phyloP scores from a whole-genome alignment of 2,113 vertebrate genomes.

The Harpagus bidentatus region DNA sequence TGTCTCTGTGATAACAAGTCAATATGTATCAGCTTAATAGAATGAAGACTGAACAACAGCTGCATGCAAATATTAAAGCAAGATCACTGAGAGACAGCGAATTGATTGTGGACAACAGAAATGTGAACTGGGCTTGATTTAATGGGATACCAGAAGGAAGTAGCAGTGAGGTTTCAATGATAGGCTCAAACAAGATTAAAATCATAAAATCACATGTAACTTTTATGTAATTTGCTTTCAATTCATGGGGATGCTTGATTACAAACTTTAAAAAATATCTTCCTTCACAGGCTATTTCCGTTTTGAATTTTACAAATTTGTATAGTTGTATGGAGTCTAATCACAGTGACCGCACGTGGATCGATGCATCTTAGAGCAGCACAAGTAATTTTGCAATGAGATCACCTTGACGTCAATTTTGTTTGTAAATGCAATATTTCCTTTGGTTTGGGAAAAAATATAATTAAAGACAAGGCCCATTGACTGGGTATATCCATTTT shows the following conservation, averaged over 20 bases:
- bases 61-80: constrained; percentile 50
- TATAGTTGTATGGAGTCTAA: not conserved
- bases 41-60: constrained; percentile 57
- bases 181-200: not conserved
- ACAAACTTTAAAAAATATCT: not conserved
- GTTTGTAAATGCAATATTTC: constrained; percentile 44
- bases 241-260: not conserved
- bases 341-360: not conserved
- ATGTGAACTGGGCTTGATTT: constrained; percentile 21
- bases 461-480: not conserved
- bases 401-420: constrained; percentile 2
- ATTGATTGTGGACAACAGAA: constrained; percentile 3
- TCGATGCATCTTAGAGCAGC: not conserved
- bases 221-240: not conserved
- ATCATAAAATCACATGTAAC: not conserved
- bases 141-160: not conserved
- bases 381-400: constrained; percentile 19
- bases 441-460: constrained; percentile 3
- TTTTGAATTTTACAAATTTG: not conserved
- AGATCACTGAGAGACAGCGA: constrained; percentile 34
- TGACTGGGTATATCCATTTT: not conserved
- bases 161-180: not conserved
- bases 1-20: constrained; percentile 55
- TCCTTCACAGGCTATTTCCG: not conserved
- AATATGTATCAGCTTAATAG: constrained; percentile 37